A percentile compares a stretch with the other conserved stretches of the same genome.
Evolutionary conservation across 2,113 vertebrate species (phyloP).

Genomic region (Talpa occidentalis): DNA sequence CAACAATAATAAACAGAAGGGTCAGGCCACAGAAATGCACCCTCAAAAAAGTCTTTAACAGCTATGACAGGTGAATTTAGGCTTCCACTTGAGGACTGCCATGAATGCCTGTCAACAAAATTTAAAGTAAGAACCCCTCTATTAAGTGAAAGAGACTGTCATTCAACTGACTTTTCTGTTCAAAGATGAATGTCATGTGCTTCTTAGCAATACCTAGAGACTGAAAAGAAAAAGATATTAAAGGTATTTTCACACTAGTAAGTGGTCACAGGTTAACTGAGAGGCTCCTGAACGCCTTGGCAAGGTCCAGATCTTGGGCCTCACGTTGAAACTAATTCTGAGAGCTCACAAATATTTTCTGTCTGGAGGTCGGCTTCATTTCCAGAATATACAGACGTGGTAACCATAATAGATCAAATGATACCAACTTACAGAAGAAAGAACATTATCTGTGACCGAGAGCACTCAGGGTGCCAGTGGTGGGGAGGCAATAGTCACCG

Average conservation of each 20-base stretch:
- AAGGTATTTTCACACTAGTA: conserved; percentile 80
- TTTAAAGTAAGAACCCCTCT: conserved; percentile 43
- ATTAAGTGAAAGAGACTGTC: conserved; percentile 51
- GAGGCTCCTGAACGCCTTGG: neutral
- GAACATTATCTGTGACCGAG: conserved; percentile 1
- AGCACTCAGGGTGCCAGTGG: neutral
- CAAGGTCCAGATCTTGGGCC: conserved; percentile 56
- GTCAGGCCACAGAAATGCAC: conserved; percentile 48
- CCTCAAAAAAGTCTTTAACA: conserved; percentile 10
- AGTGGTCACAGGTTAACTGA: conserved; percentile 63
- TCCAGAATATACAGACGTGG: neutral
- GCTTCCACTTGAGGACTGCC: conserved; percentile 50
- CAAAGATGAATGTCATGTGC: conserved; percentile 41
- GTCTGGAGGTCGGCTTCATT: neutral
- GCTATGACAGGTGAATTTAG: conserved; percentile 62
- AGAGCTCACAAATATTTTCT: conserved; percentile 49
- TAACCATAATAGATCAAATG: neutral
- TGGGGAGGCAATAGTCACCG: neutral
- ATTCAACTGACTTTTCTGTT: conserved; percentile 67
- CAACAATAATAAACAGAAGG: conserved; percentile 60
- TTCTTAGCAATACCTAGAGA: conserved; percentile 68
- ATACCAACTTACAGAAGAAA: neutral
- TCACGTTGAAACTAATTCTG: conserved; percentile 44
- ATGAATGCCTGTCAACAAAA: conserved; percentile 60
- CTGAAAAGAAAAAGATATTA: conserved; percentile 62